Percentiles rank a stretch among this genome's conserved stretches.
These are phyloP conservation scores for Rhadinocentrus ornatus DNA, from an alignment of 2,797 vertebrate species.

Conservation along the genomic window DNA sequence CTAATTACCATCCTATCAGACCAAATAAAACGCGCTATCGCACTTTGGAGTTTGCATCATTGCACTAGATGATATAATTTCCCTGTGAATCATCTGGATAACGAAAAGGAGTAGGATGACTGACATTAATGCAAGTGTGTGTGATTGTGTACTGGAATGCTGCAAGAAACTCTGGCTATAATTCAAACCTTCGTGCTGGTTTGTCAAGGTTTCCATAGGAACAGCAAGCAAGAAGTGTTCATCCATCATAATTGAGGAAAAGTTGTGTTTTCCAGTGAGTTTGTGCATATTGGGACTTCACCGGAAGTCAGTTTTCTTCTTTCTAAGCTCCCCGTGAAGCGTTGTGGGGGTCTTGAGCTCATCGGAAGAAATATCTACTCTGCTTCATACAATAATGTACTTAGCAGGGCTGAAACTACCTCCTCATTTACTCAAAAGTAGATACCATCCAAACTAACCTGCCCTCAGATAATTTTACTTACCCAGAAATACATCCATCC, in stretches of 20 bases:
- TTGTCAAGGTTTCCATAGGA: slow-evolving; percentile 70
- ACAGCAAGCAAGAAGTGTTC: slow-evolving; percentile 42
- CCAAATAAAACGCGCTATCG: slow-evolving; percentile 77
- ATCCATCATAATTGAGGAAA: slow-evolving; percentile 57
- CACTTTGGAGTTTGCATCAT: slow-evolving; percentile 72
- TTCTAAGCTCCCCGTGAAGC: slow-evolving; percentile 12
- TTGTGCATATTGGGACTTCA: slow-evolving; percentile 10
- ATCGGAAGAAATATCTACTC: slow-evolving; percentile 27
- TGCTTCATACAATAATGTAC: background rate
- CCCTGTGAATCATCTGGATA: slow-evolving; percentile 72
- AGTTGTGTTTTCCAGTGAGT: slow-evolving; percentile 15
- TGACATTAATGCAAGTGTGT: slow-evolving; percentile 12
- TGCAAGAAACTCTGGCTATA: slow-evolving; percentile 31
- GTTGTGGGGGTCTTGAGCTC: slow-evolving; percentile 3
- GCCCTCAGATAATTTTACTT: slow-evolving; percentile 47
- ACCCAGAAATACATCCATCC: slow-evolving; percentile 14
- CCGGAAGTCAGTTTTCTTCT: slow-evolving; percentile 9
- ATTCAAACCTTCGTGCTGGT: slow-evolving; percentile 50
- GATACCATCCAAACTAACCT: slow-evolving; percentile 26
- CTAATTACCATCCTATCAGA: slow-evolving; percentile 82
- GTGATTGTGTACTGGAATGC: slow-evolving; percentile 6
- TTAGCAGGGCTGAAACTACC: background rate
- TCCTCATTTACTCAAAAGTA: slow-evolving; percentile 12
- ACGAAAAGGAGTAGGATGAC: slow-evolving; percentile 46
- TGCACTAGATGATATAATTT: slow-evolving; percentile 75